Evolutionary conservation across 2,797 vertebrate species (phyloP), one percentile per base, ranked within the genome.

Genomic region (Sitta carolinensis): DNA sequence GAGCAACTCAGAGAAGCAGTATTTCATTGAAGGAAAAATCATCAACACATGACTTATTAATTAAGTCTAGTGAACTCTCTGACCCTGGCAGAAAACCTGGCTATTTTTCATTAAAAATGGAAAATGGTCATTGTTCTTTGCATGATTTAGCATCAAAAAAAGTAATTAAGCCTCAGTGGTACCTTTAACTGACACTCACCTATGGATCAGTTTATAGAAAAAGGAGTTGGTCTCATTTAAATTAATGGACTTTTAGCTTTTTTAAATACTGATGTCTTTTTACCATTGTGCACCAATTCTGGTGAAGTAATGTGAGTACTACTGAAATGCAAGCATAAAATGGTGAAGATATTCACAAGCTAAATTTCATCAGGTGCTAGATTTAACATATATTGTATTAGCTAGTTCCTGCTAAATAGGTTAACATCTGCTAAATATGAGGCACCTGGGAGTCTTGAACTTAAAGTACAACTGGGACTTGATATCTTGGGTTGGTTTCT

Each of bases 81-180:
- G 79, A 55, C 16, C 13, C 29, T 89, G 54, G 18, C 38, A 79
- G 36, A 69, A 91, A 92, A 88, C 8, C 11, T 61, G 34, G 17
- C 3, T 82, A 47, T 92, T 93, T 90, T 72, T 90, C 57, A 73
- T 89, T 86, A 87, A 84, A 93, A 93, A 38, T 57, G 40, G 66
- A 75, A 92, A 93, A 27, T 62, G 18, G 51, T 75, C 69, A 68
- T 22, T 69, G 45, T 59, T 72, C 29, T 87, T 89, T 82, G 9
- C 3, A 5, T 58, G 17, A 3, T 59, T 25, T 29, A 70, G 9
- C 9, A 26, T 63, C 50, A 42, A 94, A 82, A 94, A 89, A 75
- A 47, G 16, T 89, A 95, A 90, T 86, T 92, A 96, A 86, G 9
- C 22, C 45, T 89, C 58, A 55, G 22, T 70, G 61, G 43, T 69